Evolutionary conservation across 2,797 vertebrate genomes (phyloP), one percentile per base, ranked within the genome.

Genomic region (Crenuchus spilurus): DNA sequence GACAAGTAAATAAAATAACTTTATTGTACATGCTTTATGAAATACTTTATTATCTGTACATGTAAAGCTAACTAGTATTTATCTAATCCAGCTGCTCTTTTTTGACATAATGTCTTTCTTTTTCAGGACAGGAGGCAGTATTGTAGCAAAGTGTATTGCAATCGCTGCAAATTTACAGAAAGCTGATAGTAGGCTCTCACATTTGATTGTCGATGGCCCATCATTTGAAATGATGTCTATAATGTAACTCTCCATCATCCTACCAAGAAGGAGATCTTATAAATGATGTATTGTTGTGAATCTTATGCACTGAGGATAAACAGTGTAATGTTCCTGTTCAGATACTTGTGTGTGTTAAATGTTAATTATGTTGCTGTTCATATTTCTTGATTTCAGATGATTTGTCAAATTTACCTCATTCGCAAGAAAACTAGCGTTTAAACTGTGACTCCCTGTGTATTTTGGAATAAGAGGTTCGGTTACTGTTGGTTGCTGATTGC

Each of bases 281-380:
- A n/a, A 72, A 72, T 60, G 46, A 66, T 63, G 57, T 80, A 80
- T 73, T 74, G 48, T 76, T 76, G 46, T 75, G 44, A 82, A 72
- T 72, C 68, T 66, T 54, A 87, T 88, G 87, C 87, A 87, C 85
- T 88, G 85, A 85, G 88, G 89, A 89, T 87, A 81, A 83, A 82
- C 22, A 44, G 70, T 90, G 84, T 88, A 85, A 86, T 80, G 80
- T 62, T 77, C 79, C 86, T 84, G 78, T 83, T 83, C 82, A 71
- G 84, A 90, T 88, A 82, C 54, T 44, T 83, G 84, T 60, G 57
- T 80, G 64, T 82, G 57, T 58, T 85, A 84, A 82, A 86, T 83
- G 88, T 88, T 82, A 72, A 39, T 86, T 89, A 83, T 77, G 78
- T 77, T 64, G 85, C 83, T 4, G 54, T 71, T 28, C 62, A 44